A percentile compares a stretch with the other conserved stretches of the same genome.
These are phyloP conservation scores for Denticeps clupeoides DNA, from an alignment of 2,797 vertebrate genomes.

Conservation along the genomic window DNA sequence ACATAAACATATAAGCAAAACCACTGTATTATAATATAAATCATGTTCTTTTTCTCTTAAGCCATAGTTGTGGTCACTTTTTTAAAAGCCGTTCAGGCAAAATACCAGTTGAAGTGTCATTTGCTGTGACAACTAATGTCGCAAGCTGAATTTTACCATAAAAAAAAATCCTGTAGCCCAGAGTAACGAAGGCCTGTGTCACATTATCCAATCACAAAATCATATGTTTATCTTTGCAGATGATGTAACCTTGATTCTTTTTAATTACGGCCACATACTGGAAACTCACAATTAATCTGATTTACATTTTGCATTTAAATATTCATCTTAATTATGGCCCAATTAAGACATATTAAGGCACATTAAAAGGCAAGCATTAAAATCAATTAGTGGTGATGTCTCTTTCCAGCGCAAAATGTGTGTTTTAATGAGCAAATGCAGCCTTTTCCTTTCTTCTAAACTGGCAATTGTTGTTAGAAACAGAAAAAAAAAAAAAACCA, in stretches of 20 bases:
- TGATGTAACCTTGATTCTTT: slow-evolving; percentile 20
- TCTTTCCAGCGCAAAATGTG: slow-evolving; percentile 25
- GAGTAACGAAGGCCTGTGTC: too few relatives aligned
- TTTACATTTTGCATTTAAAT: slow-evolving; percentile 32
- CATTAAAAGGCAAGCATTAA: slow-evolving; percentile 34
- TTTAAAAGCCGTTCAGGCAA: too few relatives aligned
- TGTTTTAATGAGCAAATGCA: slow-evolving; percentile 23
- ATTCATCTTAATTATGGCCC: slow-evolving; percentile 37
- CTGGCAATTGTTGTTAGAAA: slow-evolving; percentile 18
- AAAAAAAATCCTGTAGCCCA: too few relatives aligned
- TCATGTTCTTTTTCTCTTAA: too few relatives aligned
- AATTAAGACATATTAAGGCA: slow-evolving; percentile 36
- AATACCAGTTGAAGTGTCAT: too few relatives aligned
- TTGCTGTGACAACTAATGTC: too few relatives aligned
- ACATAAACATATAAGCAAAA: too few relatives aligned
- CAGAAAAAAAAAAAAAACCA: too few relatives aligned
- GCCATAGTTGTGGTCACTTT: too few relatives aligned
- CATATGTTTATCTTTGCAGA: slow-evolving; percentile 24
- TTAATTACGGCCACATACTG: slow-evolving; percentile 31
- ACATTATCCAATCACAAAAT: slow-evolving; percentile 2
- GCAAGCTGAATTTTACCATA: too few relatives aligned
- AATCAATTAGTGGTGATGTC: slow-evolving; percentile 34
- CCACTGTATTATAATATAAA: too few relatives aligned
- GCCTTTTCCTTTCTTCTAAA: too few relatives aligned
- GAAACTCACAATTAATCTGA: slow-evolving; percentile 36